A percentile compares a stretch with the other conserved stretches of the same genome.
Conservation (phyloP, 2,113 vertebrate genomes). For the Rissa tridactyla region DNA sequence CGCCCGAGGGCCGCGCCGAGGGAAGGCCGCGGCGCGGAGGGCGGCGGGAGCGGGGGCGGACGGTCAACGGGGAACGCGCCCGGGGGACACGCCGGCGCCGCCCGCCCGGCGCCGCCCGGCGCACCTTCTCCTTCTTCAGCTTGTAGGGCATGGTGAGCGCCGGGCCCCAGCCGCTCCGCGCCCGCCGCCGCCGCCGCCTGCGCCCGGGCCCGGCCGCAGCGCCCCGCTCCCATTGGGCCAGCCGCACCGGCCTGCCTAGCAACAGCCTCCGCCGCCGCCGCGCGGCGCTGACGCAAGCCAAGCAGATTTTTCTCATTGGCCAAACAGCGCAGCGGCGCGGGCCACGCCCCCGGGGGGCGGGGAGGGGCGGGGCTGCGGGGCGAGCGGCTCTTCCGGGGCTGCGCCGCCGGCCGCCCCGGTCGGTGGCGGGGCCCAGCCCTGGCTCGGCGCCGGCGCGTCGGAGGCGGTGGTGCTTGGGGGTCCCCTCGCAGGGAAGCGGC, state of each 20-base stretch:
- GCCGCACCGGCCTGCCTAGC: slow-evolving; percentile 43
- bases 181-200: background rate
- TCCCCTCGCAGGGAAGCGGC: accelerated
- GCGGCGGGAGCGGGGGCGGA: background rate
- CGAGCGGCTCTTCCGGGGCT: background rate
- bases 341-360: background rate
- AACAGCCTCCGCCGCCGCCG: background rate
- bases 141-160: slow-evolving; percentile 67
- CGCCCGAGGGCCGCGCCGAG: background rate
- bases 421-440: accelerated
- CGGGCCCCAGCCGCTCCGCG: slow-evolving; percentile 37
- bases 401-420: accelerated
- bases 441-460: accelerated
- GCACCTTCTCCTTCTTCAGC: slow-evolving; percentile 76
- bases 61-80: background rate
- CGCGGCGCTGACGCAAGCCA: background rate
- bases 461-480: accelerated
- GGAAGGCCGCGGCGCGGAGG: background rate
- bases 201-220: slow-evolving; percentile 33
- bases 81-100: background rate
- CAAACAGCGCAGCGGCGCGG: background rate
- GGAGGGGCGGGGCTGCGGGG: background rate
- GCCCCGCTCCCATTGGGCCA: slow-evolving; percentile 60
- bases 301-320: background rate
- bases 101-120: background rate